Base-by-base conservation (phyloP, 2,888 invertebrate genomes). In the Teleogryllus oceanicus region DNA sequence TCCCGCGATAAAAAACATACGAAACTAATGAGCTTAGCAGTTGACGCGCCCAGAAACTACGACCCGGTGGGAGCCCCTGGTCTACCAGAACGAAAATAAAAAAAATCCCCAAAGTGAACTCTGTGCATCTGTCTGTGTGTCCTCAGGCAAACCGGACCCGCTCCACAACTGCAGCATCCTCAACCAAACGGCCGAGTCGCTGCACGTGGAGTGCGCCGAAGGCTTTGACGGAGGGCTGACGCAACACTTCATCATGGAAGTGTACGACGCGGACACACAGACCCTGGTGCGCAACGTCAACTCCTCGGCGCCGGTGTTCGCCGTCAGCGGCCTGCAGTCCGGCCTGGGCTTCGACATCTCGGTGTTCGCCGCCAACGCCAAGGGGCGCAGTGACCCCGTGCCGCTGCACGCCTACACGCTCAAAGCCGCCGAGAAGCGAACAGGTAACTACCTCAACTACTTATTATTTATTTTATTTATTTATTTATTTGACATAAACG, bases 181-280 rank as follows among this genome's bases (percentile, higher is more conserved):
- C 82, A 94, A 94, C 87, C 92, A 92, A 86, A 94, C 94, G 50
- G 90, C 91, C 80, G 92, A 92, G 83, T 91, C 93, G 50, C 87
- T 94, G 83, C 90, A 91, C 87, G 91, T 93, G 83, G 92, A 93
- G 86, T 94, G 94, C 86, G 87, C 90, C 49, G 92, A 93, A 85
- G 94, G 94, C 81, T 94, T 93, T 87, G 92, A 94, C 86, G 94
- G 94, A 20, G 94, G 94, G 76, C 88, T 94, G 81, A 90, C 90
- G 82, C 94, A 94, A 87, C 90, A 90, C 86, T 94, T 93, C 87
- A 90, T 92, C 83, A 91, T 94, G 88, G 93, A 94, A 87, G 91
- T 94, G 82, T 91, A 90, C 87, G 89, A 90, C 84, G 85, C 88
- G 85, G 85, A 84, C 88, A 84, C 86, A 81, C 87, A 88, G 83